phyloP scores from a whole-genome alignment of 1,140 invertebrate genomes.

The Achroia grisella region DNA sequence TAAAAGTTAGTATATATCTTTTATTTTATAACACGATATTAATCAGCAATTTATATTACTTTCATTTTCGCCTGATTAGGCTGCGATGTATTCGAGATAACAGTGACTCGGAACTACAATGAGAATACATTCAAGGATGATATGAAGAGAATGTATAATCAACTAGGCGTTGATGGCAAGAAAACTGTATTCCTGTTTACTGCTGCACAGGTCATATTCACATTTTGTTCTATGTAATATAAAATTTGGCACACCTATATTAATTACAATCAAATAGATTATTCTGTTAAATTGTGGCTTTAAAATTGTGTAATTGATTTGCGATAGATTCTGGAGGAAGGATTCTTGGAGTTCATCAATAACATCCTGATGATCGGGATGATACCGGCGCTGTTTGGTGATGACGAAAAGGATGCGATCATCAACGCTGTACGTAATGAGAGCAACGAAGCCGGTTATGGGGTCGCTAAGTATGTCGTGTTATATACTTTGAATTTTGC shows the following conservation, averaged over 20 bases:
- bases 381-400: conserved; percentile 87
- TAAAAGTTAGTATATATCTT: too few relatives aligned
- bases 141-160: conserved; percentile 85
- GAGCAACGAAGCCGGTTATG: conserved; percentile 80
- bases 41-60: too few relatives aligned
- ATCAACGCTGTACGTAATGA: conserved; percentile 77
- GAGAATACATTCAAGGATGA: conserved; percentile 89
- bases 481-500: neutral
- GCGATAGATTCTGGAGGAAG: conserved; percentile 78
- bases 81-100: conserved; percentile 89
- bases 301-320: neutral
- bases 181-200: conserved; percentile 89
- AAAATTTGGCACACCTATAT: too few relatives aligned
- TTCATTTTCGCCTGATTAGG: too few relatives aligned
- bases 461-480: conserved; percentile 77
- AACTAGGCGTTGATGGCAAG: conserved; percentile 85
- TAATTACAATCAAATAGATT: too few relatives aligned
- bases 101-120: conserved; percentile 85
- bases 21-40: too few relatives aligned
- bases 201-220: conserved; percentile 78
- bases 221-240: too few relatives aligned
- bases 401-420: conserved; percentile 90
- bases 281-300: too few relatives aligned
- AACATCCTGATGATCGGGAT: conserved; percentile 92
- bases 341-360: conserved; percentile 92